Evolutionary conservation across 2,888 invertebrate genomes (phyloP).

Genomic region (Emmelina monodactyla): DNA sequence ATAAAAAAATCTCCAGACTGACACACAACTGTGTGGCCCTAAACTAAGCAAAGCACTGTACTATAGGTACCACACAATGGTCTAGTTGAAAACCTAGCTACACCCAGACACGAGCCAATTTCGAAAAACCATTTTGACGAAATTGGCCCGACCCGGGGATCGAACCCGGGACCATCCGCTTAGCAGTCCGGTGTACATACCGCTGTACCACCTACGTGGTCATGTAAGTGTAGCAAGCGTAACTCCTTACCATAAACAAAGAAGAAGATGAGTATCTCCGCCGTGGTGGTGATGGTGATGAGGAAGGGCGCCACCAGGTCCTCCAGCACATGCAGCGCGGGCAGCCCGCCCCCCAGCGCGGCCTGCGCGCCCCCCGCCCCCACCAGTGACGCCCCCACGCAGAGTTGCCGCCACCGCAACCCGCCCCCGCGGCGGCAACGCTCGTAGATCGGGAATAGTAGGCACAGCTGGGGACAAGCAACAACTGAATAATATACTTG

Average conservation of each 20-base stretch:
- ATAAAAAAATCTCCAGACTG: no score
- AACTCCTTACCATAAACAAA: conserved; percentile 49
- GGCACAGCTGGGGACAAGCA: conserved; percentile 27
- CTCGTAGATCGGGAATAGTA: conserved; percentile 39
- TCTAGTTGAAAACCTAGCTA: no score
- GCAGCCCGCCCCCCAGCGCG: conserved; percentile 24
- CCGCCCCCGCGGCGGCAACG: conserved; percentile 33
- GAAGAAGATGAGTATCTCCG: conserved; percentile 37
- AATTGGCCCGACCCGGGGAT: no score
- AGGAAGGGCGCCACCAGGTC: conserved; percentile 35
- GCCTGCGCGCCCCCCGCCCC: conserved; percentile 26
- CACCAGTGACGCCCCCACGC: conserved; percentile 23
- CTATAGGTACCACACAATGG: no score
- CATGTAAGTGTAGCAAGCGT: no score
- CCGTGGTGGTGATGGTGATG: conserved; percentile 25
- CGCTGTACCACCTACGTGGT: no score
- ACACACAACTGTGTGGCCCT: no score
- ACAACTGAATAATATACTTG: conserved; percentile 32
- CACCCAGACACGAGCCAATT: no score
- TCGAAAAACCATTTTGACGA: no score
- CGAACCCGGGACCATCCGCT: no score
- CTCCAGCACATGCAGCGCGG: conserved; percentile 28
- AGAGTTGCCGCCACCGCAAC: conserved; percentile 31
- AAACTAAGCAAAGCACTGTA: no score
- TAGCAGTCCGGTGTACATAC: no score